Conservation (phyloP, 2,888 invertebrate genomes). For the Camptogramma bilineatum region DNA sequence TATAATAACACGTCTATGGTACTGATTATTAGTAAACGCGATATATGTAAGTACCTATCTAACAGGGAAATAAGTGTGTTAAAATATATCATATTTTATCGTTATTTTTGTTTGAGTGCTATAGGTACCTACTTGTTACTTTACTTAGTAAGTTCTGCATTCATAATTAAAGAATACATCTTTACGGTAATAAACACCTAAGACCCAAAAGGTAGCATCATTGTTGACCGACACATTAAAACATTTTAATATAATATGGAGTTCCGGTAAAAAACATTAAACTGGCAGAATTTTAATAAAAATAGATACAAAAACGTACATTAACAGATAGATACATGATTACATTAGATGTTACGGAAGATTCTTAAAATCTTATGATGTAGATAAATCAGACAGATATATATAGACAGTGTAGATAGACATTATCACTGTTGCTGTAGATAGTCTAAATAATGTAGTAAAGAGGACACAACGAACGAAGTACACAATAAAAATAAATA, state of each 20-base stretch:
- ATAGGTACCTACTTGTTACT: neutral
- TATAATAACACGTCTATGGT: neutral
- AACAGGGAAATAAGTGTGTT: neutral
- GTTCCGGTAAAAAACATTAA: neutral
- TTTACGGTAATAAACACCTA: neutral
- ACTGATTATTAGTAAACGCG: neutral
- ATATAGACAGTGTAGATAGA: neutral
- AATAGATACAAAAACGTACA: neutral
- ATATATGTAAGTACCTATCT: neutral
- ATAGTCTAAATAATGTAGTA: neutral
- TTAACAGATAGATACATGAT: neutral
- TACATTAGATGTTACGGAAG: neutral
- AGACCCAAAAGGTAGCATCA: too few relatives aligned
- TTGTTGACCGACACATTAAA: neutral
- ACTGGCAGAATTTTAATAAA: neutral
- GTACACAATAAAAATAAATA: neutral
- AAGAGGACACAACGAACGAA: neutral
- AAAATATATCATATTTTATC: neutral
- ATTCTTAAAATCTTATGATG: neutral
- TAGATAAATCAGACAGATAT: neutral
- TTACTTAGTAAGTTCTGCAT: neutral
- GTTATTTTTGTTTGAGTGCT: neutral
- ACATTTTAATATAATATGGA: neutral
- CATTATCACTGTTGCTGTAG: neutral
- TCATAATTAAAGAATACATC: too few relatives aligned